Conservation (phyloP, 2,797 vertebrate genomes). For the Selene dorsalis region DNA sequence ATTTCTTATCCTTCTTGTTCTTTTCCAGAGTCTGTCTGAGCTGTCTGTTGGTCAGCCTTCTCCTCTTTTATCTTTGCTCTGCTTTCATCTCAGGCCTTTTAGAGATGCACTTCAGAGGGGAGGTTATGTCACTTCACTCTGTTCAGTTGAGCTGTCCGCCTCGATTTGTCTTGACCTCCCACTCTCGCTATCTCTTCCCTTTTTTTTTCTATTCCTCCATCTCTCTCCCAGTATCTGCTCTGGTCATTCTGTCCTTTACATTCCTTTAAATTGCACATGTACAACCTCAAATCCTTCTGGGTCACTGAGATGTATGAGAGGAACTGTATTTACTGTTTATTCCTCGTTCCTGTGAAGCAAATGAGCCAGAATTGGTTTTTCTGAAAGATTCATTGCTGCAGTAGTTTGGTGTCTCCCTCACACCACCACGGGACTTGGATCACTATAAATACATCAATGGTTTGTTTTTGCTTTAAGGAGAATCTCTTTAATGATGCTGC, state of each 20-base stretch:
- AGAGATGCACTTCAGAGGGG: constrained; percentile 51
- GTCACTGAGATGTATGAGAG: constrained; percentile 85
- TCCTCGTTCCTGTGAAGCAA: constrained; percentile 62
- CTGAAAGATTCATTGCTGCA: constrained; percentile 70
- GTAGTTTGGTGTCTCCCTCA: constrained; percentile 65
- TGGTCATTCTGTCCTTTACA: constrained; percentile 30
- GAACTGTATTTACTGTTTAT: constrained; percentile 71
- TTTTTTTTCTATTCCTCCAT: constrained; percentile 34
- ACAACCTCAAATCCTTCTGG: constrained; percentile 52
- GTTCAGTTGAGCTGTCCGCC: constrained; percentile 52
- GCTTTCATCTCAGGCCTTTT: constrained; percentile 64
- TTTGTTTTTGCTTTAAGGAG: constrained; percentile 18
- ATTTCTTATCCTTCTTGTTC: constrained; percentile 43
- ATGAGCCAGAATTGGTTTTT: constrained; percentile 61
- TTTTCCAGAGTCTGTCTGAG: constrained; percentile 27
- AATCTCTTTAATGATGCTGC: constrained; percentile 22
- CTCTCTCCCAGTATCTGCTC: constrained; percentile 35
- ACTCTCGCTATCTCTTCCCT: constrained; percentile 34
- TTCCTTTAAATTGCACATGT: constrained; percentile 30
- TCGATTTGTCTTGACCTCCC: constrained; percentile 53
- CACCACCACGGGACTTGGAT: neutral
- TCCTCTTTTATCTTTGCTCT: constrained; percentile 60
- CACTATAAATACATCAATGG: neutral
- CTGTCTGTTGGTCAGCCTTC: constrained; percentile 36
- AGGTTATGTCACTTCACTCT: constrained; percentile 52